Base-by-base conservation (phyloP, 2,113 vertebrate species). In the Hoplias malabaricus region DNA sequence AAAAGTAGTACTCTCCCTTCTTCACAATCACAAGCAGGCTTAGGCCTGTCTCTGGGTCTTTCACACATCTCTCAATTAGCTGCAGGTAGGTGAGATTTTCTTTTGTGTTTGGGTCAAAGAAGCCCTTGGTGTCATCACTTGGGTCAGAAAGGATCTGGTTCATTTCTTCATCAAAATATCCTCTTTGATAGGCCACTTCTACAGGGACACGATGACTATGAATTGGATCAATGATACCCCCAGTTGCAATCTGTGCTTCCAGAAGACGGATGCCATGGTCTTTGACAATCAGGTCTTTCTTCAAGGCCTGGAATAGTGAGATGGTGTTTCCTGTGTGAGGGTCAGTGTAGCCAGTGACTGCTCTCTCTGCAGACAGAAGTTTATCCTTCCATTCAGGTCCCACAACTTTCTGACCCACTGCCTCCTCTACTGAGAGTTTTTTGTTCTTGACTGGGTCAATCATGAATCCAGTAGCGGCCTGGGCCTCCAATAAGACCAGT, bases 391-490 rank as follows among this genome's bases (percentile, higher is more conserved):
- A 69, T 0, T 92, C 89, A 0, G 87, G 86, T 4, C 93, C 92
- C 0, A 94, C 89, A 66, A 94, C 14, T 0, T 73, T 81, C 0
- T 86, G 87, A 8, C 78, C 66, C 0, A 94, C 34, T 0, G 93
- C 93, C 69, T 94, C 92, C 0, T 93, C 91, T 65, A 94, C 93
- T 0, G 92, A 92, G 0, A 91, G 87, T 0, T 84, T 86, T 40
- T 77, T 85, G 81, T 93, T 94, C 62, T 86, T 86, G 0, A 86
- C 81, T 0, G 94, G 93, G 80, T 95, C 90, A 0, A 93, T 82
- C 56, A 95, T 42, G n/a, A 93, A 94, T 0, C 94, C 94, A 0
- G 93, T 95, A 68, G 93, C 94, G 0, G 92, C 94, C 48, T 83
- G 82, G 29, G 78, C 78, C 23, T 80, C 78, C 54, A 95, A 84